Conservation (phyloP, 2,888 invertebrate species). For the Zaprionus lineosus region DNA sequence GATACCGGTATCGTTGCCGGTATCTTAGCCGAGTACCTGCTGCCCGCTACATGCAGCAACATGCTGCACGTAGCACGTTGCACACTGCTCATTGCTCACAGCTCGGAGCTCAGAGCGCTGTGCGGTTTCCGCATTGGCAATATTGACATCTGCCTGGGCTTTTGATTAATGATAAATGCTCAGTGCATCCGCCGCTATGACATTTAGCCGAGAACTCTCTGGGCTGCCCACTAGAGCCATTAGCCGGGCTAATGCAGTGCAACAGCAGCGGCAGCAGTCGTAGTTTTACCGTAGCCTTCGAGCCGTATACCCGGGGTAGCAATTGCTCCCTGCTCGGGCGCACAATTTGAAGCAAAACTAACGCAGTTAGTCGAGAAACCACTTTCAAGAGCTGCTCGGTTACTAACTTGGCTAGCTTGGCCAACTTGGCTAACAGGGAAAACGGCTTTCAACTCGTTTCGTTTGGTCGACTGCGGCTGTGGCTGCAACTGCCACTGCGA, state of each 20-base stretch:
- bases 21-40: slow-evolving; percentile 19
- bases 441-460: slow-evolving; percentile 75
- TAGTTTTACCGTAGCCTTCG: background rate
- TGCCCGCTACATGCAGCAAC: slow-evolving; percentile 21
- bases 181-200: slow-evolving; percentile 72
- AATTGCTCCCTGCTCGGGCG: slow-evolving; percentile 49
- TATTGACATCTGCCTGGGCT: slow-evolving; percentile 67
- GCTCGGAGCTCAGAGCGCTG: slow-evolving; percentile 7
- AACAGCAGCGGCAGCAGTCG: background rate
- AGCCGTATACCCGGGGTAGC: slow-evolving; percentile 8
- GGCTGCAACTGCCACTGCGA: slow-evolving; percentile 15
- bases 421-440: slow-evolving; percentile 71
- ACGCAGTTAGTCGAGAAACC: slow-evolving; percentile 77
- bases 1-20: slow-evolving; percentile 6
- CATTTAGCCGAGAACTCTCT: slow-evolving; percentile 49
- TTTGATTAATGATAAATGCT: slow-evolving; percentile 76
- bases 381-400: slow-evolving; percentile 68
- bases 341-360: slow-evolving; percentile 76
- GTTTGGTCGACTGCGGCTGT: slow-evolving; percentile 36
- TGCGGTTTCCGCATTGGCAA: slow-evolving; percentile 64
- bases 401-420: slow-evolving; percentile 27
- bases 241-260: background rate
- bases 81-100: slow-evolving; percentile 7
- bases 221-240: background rate
- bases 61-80: too few species aligned